Base-by-base conservation (phyloP, 2,888 invertebrate species). In the Zygaena filipendulae region DNA sequence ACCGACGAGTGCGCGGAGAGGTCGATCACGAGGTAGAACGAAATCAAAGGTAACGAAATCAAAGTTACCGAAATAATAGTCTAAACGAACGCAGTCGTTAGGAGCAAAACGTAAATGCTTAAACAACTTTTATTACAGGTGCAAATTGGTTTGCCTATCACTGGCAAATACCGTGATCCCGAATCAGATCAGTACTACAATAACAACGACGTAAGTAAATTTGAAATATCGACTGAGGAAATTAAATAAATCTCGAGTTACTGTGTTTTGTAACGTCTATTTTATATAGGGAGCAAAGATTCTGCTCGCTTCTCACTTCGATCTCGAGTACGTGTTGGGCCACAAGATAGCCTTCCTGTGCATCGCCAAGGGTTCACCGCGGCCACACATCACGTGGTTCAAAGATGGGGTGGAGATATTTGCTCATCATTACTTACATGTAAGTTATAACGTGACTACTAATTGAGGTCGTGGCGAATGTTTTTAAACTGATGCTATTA, bases 361-460 rank as follows among this genome's bases (percentile, higher is more conserved):
- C 62, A 90, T 92, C 23, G 96, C 96, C 1, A 87, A 89, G 53
- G 96, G 96, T 1, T 87, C 87, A 40, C 96, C 96, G 0, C 79
- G 94, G 23, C 96, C 96, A 0, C 91, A 92, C 42, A 93, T 96
- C 39, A 96, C 95, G 11, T 97, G 96, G 96, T 94, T 92, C 63
- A 97, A 96, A 62, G 95, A 96, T 60, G 95, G 95, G 14, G 88
- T 91, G 9, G 96, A 97, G 71, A 90, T 96, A 55, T 94, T 92
- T 52, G 87, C 91, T 13, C 95, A 95, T 77, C 85, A 89, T 31
- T 93, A 93, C 61, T 79, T 94, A 54, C 92, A 95, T 59, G 95
- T 92, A 64, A 82, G 87, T 83, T 11, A n/a, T n/a, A n/a, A n/a
- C n/a, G n/a, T n/a, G n/a, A n/a, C n/a, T n/a, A n/a, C n/a, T n/a